A percentile compares a stretch with the other conserved stretches of the same genome.
These are phyloP conservation scores for Epirrhoe tristata DNA, from an alignment of 2,888 invertebrate genomes.

Conservation along the genomic window DNA sequence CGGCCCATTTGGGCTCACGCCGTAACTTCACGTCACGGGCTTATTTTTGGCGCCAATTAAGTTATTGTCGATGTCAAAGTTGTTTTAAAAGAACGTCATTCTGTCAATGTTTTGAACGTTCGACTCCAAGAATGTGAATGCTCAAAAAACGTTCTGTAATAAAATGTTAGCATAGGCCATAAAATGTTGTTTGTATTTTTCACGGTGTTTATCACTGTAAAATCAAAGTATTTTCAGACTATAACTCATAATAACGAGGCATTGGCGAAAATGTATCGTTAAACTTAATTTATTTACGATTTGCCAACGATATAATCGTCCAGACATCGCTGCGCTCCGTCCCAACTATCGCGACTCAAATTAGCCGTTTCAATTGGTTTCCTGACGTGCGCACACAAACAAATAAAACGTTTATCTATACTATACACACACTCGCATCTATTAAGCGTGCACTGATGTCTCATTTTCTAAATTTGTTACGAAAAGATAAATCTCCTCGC, in stretches of 20 bases:
- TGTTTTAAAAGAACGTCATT: slow-evolving; percentile 32
- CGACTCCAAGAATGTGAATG: slow-evolving; percentile 11
- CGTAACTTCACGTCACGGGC: slow-evolving; percentile 53
- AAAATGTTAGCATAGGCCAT: slow-evolving; percentile 13
- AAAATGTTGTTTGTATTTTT: slow-evolving; percentile 16
- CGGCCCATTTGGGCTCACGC: slow-evolving; percentile 72
- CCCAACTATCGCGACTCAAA: slow-evolving; percentile 65
- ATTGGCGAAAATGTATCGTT: slow-evolving; percentile 51
- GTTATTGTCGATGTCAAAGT: slow-evolving; percentile 44
- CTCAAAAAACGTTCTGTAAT: background rate
- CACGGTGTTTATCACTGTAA: slow-evolving; percentile 22
- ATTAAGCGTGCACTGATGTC: slow-evolving; percentile 73
- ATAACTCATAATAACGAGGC: slow-evolving; percentile 57
- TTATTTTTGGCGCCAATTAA: slow-evolving; percentile 73
- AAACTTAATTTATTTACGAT: slow-evolving; percentile 69
- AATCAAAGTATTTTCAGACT: slow-evolving; percentile 42
- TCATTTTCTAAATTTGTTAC: slow-evolving; percentile 84
- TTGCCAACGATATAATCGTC: slow-evolving; percentile 61
- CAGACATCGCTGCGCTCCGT: slow-evolving; percentile 48
- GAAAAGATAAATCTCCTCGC: slow-evolving; percentile 81
- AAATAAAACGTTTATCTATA: slow-evolving; percentile 56
- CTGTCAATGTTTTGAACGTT: slow-evolving; percentile 24
- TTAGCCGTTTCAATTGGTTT: slow-evolving; percentile 77
- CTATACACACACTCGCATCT: slow-evolving; percentile 48
- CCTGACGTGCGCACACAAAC: slow-evolving; percentile 61